Percentiles rank a stretch among this genome's conserved stretches.
Conservation (phyloP, 1,140 invertebrate genomes). For the roundworm (Caenorhabditis elegans) region DNA sequence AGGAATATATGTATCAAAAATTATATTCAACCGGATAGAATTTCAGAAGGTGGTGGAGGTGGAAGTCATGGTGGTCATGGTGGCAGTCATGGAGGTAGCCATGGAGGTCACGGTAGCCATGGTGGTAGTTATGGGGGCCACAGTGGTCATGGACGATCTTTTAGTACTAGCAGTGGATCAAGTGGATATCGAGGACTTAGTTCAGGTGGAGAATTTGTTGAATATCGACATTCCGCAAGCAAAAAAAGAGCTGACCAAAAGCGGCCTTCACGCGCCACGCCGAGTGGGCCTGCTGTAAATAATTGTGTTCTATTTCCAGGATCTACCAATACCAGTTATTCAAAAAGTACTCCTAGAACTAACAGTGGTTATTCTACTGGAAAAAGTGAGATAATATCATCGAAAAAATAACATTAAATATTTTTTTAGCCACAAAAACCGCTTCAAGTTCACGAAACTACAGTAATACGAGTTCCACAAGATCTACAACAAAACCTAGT, state of each 20-base stretch:
- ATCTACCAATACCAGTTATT: background rate
- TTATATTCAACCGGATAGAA: background rate
- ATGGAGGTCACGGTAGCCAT: background rate
- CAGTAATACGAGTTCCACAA: background rate
- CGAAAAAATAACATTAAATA: background rate
- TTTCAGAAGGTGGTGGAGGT: background rate
- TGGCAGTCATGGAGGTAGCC: background rate
- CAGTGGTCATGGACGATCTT: background rate
- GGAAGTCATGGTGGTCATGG: background rate
- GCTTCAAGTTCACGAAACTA: background rate
- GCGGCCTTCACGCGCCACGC: too few species aligned
- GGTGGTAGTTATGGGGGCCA: background rate
- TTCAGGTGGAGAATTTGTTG: too few species aligned
- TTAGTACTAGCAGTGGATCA: background rate
- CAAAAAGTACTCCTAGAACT: background rate
- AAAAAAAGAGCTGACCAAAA: too few species aligned
- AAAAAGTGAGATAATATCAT: background rate
- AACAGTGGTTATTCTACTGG: background rate
- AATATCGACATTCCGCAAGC: too few species aligned
- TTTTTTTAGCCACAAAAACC: background rate
- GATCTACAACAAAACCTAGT: background rate
- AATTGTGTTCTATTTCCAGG: too few species aligned
- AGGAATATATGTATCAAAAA: background rate
- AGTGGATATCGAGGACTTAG: background rate
- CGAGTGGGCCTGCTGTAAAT: too few species aligned